Base-by-base conservation (phyloP, 2,888 invertebrate genomes). In the Harpalus rubripes region DNA sequence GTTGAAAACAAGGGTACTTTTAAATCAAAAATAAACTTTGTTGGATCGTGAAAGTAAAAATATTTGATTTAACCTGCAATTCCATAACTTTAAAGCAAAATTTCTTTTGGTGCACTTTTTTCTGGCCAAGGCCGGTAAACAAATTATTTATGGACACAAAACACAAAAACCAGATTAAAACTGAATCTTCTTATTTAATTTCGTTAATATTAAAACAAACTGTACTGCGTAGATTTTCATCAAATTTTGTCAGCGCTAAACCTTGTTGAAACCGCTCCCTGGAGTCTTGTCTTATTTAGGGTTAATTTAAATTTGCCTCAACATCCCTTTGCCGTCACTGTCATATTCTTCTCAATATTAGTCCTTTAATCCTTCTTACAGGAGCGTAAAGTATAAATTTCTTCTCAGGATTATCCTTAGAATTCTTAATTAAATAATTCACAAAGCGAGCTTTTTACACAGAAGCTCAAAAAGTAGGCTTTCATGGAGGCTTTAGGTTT, bases 391-490 rank as follows among this genome's bases (percentile, higher is more conserved):
- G 68, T 68, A 68, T 68, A 68, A 68, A 68, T 68, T 68, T 68
- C 52, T 74, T 74, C 72, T 7, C 72, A 16, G 44, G 72, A 74
- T 74, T 74, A 74, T 74, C 72, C 72, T 78, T n/a, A 61, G 79
- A 79, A 58, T 58, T 79, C 58, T 26, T 79, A 79, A 58, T 79
- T 79, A 79, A 79, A 79, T 79, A 79, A 79, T 79, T 79, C 79
- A 79, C 79, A 59, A 78, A 79, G 59, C 59, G 61, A n/a, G 59
- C 79, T 59, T 58, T 59, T 79, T 79, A 74, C 72, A 44, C 41
- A 18, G 16, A 74, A 44, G 16, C 41, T 44, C 72, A 74, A 74
- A 74, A 41, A 74, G 72, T 41, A 10, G 8, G 44, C 68, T 68
- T 39, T 41, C 15, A 41, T 6, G 15, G 68, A n/a, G 22, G 44